Percentiles rank a stretch among this genome's conserved stretches.
phyloP scores from a whole-genome alignment of 2,888 invertebrate genomes.

The Thumatha senex region DNA sequence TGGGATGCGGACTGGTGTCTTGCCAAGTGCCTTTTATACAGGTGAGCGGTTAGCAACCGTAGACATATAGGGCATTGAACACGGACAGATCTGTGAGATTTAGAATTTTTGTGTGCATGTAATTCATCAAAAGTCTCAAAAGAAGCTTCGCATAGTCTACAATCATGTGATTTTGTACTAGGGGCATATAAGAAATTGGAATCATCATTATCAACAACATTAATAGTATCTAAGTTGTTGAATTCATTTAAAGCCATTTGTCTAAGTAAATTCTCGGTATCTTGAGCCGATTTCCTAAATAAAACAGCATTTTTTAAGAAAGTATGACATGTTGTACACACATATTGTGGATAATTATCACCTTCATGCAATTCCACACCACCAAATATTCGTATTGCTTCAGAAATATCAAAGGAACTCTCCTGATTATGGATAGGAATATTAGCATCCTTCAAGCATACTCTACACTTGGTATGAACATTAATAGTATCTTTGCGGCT shows the following conservation, averaged over 20 bases:
- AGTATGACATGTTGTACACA: constrained; percentile 50
- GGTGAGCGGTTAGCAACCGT: constrained; percentile 33
- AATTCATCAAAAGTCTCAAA: constrained; percentile 36
- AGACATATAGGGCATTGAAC: constrained; percentile 41
- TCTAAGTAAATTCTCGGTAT: constrained; percentile 44
- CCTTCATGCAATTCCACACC: constrained; percentile 46
- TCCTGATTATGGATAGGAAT: constrained; percentile 47
- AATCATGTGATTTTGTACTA: constrained; percentile 7
- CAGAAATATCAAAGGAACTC: constrained; percentile 38
- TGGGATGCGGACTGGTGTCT: constrained; percentile 41
- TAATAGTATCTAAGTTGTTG: constrained; percentile 3
- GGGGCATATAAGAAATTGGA: neutral
- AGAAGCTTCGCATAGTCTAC: constrained; percentile 28
- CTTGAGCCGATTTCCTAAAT: constrained; percentile 54
- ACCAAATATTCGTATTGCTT: constrained; percentile 51
- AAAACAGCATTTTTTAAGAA: constrained; percentile 50
- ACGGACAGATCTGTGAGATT: constrained; percentile 29
- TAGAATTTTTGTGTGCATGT: constrained; percentile 40
- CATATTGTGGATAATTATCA: constrained; percentile 51
- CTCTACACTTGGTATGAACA: constrained; percentile 44
- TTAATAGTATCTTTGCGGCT: neutral
- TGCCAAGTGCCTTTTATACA: constrained; percentile 44
- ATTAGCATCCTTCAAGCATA: constrained; percentile 58
- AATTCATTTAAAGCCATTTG: constrained; percentile 9
- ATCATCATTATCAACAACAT: constrained; percentile 5